Evolutionary conservation across 1,140 invertebrate genomes (phyloP), one percentile per base, ranked within the genome.

Genomic region (Magallana ariakensis): DNA sequence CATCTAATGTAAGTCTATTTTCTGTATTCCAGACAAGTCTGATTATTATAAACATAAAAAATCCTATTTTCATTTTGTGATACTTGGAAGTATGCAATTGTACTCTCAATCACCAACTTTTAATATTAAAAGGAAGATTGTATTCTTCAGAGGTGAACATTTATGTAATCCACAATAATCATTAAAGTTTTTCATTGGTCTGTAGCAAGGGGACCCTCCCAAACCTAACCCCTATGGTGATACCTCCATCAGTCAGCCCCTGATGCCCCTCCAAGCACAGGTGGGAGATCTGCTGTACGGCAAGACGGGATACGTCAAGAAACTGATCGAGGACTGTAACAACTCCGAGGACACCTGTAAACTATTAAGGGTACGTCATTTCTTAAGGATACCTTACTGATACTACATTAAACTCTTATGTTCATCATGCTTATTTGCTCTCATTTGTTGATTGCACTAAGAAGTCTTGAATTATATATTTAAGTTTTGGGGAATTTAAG

Each of bases 321-420:
- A 99, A 94, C 95, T 99, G 8, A 98, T 99, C 19, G 98, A 99
- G 94, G 98, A 99, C 92, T 97, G 97, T 53, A 98, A 98, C 94
- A 96, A 97, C 53, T 97, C 97, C 53, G 98, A 99, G 90, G 98
- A 99, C 85, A 97, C 97, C 0, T 95, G 98, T 1, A 97, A 98
- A 94, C 95, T 99, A 80, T 94, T 95, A 57, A 94, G 94, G 91
- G 94, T 95, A 91, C 70, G 58, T n/a, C 2, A 15, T 8, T 13
- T 10, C 19, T 15, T 26, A 26, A 26, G 33, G 75, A 10, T 22
- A 10, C 7, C n/a, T n/a, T n/a, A n/a, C n/a, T n/a, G n/a, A n/a
- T n/a, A n/a, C n/a, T n/a, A n/a, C n/a, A n/a, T n/a, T n/a, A n/a
- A n/a, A n/a, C n/a, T n/a, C n/a, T n/a, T n/a, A n/a, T n/a, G n/a